These are phyloP conservation scores for Crematogaster levior DNA, from an alignment of 2,888 invertebrate species.

Conservation along the genomic window DNA sequence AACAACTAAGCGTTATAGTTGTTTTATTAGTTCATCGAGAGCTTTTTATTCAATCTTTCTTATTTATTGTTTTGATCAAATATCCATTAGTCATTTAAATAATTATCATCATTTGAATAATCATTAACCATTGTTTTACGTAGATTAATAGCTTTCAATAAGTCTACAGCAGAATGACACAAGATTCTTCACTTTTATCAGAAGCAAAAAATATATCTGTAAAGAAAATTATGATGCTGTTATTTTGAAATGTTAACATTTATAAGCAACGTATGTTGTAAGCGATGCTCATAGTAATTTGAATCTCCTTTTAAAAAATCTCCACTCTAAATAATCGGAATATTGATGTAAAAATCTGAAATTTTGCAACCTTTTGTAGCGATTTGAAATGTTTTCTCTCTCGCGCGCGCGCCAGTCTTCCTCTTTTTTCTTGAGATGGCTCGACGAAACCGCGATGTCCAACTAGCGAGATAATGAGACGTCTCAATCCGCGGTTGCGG, in stretches of 20 bases:
- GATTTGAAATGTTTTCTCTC: conserved; percentile 12
- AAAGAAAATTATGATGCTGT: not conserved
- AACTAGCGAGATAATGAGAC: conserved; percentile 77
- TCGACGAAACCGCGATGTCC: conserved; percentile 71
- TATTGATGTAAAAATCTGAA: not conserved
- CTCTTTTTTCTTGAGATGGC: not conserved
- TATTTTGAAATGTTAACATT: not conserved
- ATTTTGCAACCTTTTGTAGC: not conserved
- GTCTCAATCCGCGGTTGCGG: conserved; percentile 76
- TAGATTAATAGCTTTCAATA: not conserved
- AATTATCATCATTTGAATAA: too few species aligned
- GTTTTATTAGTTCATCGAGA: too few species aligned
- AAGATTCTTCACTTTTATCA: not conserved
- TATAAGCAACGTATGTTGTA: not conserved
- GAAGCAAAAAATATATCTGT: not conserved
- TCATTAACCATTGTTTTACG: not conserved
- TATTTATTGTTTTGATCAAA: not conserved
- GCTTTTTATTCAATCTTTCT: too few species aligned
- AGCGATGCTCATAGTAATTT: not conserved
- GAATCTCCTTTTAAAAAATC: too few species aligned
- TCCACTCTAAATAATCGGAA: not conserved
- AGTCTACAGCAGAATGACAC: not conserved
- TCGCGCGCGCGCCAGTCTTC: not conserved
- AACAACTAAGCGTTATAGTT: too few species aligned
- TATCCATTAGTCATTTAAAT: not conserved